Percentiles rank a stretch among this genome's conserved stretches.
Evolutionary conservation across 1,140 invertebrate genomes (phyloP).

Genomic region (Oncopeltus fasciatus): DNA sequence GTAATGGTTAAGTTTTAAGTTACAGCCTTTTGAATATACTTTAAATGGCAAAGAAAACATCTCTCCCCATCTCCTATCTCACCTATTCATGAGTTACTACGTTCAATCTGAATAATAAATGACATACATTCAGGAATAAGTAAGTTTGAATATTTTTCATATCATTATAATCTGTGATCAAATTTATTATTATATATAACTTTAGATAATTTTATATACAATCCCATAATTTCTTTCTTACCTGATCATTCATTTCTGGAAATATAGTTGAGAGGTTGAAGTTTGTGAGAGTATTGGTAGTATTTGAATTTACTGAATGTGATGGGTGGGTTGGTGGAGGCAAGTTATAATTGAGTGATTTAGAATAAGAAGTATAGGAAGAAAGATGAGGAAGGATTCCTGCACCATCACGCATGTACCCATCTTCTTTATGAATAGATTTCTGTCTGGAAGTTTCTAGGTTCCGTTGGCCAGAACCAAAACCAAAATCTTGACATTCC

Average conservation of each 20-base stretch:
- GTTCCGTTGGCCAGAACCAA: neutral
- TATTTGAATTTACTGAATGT: slow-evolving; percentile 13
- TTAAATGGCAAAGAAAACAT: too few relatives aligned
- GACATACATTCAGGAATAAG: too few relatives aligned
- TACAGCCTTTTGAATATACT: too few relatives aligned
- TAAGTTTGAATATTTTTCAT: too few relatives aligned
- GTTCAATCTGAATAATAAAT: too few relatives aligned
- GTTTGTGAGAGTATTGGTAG: slow-evolving; percentile 41
- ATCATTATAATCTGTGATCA: too few relatives aligned
- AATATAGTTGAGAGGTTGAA: slow-evolving; percentile 54
- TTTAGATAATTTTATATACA: neutral
- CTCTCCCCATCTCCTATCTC: too few relatives aligned
- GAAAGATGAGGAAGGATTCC: neutral
- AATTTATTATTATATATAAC: neutral
- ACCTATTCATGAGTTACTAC: too few relatives aligned
- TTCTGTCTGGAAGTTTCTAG: neutral
- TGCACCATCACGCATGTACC: neutral
- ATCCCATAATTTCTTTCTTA: slow-evolving; percentile 26
- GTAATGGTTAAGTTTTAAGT: too few relatives aligned
- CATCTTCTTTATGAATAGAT: neutral
- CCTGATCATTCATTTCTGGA: slow-evolving; percentile 52
- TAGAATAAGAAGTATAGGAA: neutral
- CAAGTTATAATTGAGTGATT: neutral
- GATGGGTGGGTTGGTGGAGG: neutral
- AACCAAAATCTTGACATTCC: neutral